phyloP scores from a whole-genome alignment of 2,888 invertebrate species.

The Apoda limacodes region DNA sequence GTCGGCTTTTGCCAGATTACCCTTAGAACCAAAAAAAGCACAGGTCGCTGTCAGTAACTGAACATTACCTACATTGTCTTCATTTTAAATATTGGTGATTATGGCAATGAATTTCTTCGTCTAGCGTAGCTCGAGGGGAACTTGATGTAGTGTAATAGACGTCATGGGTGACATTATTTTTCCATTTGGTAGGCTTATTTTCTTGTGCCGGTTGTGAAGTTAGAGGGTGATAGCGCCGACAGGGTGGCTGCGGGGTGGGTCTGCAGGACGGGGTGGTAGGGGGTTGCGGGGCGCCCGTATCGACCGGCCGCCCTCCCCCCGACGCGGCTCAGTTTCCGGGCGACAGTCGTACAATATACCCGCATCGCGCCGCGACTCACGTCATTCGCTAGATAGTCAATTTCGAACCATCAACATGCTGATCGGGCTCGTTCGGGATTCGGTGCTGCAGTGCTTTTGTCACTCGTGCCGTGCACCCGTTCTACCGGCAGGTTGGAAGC shows the following conservation, averaged over 20 bases:
- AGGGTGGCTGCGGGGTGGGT: slow-evolving; percentile 48
- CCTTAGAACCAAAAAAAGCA: neutral
- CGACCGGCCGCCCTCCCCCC: slow-evolving; percentile 72
- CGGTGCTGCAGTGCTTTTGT: slow-evolving; percentile 94
- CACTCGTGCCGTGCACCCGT: slow-evolving; percentile 90
- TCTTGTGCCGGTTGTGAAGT: slow-evolving; percentile 65
- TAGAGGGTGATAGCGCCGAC: slow-evolving; percentile 52
- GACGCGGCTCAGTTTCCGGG: slow-evolving; percentile 67
- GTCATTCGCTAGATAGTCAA: slow-evolving; percentile 62
- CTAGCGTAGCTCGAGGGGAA: slow-evolving; percentile 21
- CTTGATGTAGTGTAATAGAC: slow-evolving; percentile 37
- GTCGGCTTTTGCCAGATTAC: slow-evolving; percentile 6
- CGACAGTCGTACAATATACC: slow-evolving; percentile 73
- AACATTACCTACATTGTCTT: too few species aligned
- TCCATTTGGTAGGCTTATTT: slow-evolving; percentile 66
- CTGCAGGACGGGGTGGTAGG: slow-evolving; percentile 57
- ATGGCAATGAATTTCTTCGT: too few species aligned
- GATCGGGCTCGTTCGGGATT: slow-evolving; percentile 91
- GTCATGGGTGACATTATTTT: slow-evolving; percentile 58
- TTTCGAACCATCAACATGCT: slow-evolving; percentile 74
- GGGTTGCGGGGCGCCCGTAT: slow-evolving; percentile 62
- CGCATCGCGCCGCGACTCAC: slow-evolving; percentile 61
- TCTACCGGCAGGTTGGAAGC: slow-evolving; percentile 78
- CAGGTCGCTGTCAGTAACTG: too few species aligned
- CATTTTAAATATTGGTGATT: too few species aligned